Conservation (phyloP, 2,797 vertebrate species). For the Alosa sapidissima region DNA sequence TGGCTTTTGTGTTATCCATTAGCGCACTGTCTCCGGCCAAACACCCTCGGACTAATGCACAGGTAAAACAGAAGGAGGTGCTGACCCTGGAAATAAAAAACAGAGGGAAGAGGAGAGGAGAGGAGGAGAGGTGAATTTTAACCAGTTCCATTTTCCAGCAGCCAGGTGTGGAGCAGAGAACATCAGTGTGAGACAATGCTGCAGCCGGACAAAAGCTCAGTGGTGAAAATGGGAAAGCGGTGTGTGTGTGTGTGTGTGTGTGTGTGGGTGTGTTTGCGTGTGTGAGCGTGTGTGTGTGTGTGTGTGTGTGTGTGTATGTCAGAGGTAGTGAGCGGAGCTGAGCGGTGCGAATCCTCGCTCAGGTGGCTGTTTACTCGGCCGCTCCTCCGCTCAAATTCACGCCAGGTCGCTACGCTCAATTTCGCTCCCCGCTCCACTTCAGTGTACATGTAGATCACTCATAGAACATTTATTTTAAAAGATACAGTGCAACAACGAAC, state of each 20-base stretch:
- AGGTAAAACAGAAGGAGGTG: not conserved
- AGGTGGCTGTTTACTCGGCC: no score
- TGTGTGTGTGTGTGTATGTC: no score
- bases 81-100: not conserved
- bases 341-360: no score
- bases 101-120: not conserved
- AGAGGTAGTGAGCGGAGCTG: no score
- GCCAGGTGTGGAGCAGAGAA: not conserved
- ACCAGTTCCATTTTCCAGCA: not conserved
- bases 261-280: no score
- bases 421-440: no score
- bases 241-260: not conserved
- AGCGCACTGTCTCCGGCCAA: not conserved
- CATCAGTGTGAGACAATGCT: conserved; percentile 20
- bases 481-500: no score
- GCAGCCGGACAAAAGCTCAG: not conserved
- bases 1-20: not conserved
- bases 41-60: not conserved
- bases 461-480: no score
- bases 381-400: no score
- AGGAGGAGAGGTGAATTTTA: not conserved
- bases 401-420: no score
- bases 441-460: no score
- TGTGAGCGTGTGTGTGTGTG: no score
- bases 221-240: not conserved